Base-by-base conservation (phyloP, 2,113 vertebrate genomes). In the Hiodon tergisus region DNA sequence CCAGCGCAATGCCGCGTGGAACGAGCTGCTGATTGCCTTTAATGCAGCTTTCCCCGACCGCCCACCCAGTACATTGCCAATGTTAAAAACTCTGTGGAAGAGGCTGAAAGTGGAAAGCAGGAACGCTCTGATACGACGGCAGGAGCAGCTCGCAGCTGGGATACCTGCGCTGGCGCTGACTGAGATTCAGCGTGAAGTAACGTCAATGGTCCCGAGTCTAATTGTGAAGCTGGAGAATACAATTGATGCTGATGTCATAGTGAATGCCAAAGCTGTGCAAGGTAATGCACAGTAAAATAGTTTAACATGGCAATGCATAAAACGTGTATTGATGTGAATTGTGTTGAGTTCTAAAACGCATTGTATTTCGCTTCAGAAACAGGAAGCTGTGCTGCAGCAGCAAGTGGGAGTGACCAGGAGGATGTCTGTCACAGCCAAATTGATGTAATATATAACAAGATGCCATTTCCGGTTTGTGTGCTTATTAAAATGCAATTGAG, bases 1-100 rank as follows among this genome's bases (percentile, higher is more conserved):
- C 67, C 79, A 84, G 77, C 80, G 82, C 52, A 84, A 82, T 6
- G 80, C 80, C 16, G 82, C 80, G 71, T 84, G 82, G 82, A 81
- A 81, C 2, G 80, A 82, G 69, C 80, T 84, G 69, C 78, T 78
- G 6, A 69, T 72, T 73, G 77, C 79, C 17, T 84, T 84, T 61
- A 84, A 84, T 53, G 76, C 76, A 2, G 79, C 82, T n/a, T 84
- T 84, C 61, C 82, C 82, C 3, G 81, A 79, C 70, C 73, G 82
- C 46, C 82, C 82, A 2, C 82, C 82, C 65, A 84, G 82, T 69
- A 82, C 78, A 60, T 78, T 82, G 9, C 77, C 80, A 47, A 80
- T 81, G 66, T 74, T 84, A 16, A 84, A 84, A 71, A 82, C 82
- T 0, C 71, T 84, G 71, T 84, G 82, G 82, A 84, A 84, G 72